Base-by-base conservation (phyloP, 2,888 invertebrate species). In the Drosophila kambysellisi region DNA sequence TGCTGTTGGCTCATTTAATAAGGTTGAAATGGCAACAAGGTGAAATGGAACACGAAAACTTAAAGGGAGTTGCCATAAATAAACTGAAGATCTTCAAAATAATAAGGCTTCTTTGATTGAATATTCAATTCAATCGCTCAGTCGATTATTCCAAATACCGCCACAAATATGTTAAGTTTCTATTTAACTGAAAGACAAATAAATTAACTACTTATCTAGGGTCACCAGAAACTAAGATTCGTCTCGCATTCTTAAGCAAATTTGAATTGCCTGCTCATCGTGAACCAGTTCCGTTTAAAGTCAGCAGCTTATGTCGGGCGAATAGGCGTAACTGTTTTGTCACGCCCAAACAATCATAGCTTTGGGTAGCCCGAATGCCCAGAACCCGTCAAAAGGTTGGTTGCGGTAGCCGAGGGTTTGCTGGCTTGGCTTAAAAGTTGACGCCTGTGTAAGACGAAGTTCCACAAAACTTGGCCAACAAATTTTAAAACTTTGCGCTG, bases 401-500 rank as follows among this genome's bases (percentile, higher is more conserved):
- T 30, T 41, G 9, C 11, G n/a, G 50, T 11, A 17, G 12, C 11
- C 17, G 6, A 8, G 43, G 43, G 17, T 5, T 46, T 33, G 15
- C 35, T 54, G 54, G 35, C 5, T 35, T 62, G 48, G 37, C 54
- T 50, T 25, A 25, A 20, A 43, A 57, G 51, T 57, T 59, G 62
- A 66, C 62, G 62, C 41, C 61, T 29, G 25, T 57, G 51, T 43
- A 29, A 52, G 43, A 72, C 52, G 48, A 67, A 67, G 15, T 46
- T 66, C 52, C 62, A 50, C 56, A 72, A 30, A 79, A 77, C 41
- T 73, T 59, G 53, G 75, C 39, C 39, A 53, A 70, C 20, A 74
- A 70, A 35, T 66, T 52, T 52, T 57, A 64, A 70, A 80, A 80
- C 66, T 75, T 75, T 79, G 48, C 60, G 65, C 37, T 62, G 63